phyloP scores from a whole-genome alignment of 2,888 invertebrate species.

The Podabrus alpinus region DNA sequence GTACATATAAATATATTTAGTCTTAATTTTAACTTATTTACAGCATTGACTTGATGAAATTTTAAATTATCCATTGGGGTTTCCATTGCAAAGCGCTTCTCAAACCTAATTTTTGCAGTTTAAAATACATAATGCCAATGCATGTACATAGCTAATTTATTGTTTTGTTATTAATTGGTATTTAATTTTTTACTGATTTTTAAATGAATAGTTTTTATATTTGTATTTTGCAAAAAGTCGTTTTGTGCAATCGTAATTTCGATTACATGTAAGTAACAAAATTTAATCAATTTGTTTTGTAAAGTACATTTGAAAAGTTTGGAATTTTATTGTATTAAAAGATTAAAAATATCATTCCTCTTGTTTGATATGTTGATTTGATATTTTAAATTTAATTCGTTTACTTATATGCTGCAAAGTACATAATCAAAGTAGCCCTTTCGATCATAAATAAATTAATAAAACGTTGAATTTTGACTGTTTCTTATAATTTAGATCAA shows the following conservation, averaged over 20 bases:
- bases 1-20: slow-evolving; percentile 6
- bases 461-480: background rate
- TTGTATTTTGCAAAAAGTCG: background rate
- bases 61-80: slow-evolving; percentile 5
- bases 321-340: background rate
- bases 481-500: background rate
- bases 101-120: background rate
- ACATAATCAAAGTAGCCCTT: background rate
- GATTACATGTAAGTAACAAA: background rate
- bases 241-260: background rate
- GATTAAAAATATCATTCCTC: background rate
- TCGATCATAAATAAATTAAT: background rate
- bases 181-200: slow-evolving; percentile 27
- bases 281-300: background rate
- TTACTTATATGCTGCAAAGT: background rate
- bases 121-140: slow-evolving; percentile 3
- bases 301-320: background rate
- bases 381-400: background rate
- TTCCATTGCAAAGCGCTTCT: background rate
- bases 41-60: background rate
- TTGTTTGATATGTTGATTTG: background rate
- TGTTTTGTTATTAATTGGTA: slow-evolving; percentile 29
- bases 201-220: background rate
- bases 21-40: background rate
- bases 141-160: slow-evolving; percentile 35